Percentiles rank a stretch among this genome's conserved stretches.
phyloP scores from a whole-genome alignment of 2,113 vertebrate genomes.

The Cromileptes altivelis region DNA sequence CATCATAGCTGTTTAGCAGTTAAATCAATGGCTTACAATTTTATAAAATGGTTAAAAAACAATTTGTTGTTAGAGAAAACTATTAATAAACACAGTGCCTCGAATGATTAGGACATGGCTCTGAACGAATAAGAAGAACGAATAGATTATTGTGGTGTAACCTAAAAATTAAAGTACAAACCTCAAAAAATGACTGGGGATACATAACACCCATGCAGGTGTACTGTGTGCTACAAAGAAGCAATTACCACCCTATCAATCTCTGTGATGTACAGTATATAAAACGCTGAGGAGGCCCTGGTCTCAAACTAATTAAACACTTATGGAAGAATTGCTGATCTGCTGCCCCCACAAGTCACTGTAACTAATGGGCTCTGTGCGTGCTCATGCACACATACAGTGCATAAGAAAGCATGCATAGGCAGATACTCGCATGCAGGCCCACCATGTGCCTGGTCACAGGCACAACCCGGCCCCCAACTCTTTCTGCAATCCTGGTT shows the following conservation, averaged over 20 bases:
- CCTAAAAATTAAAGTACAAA: neutral
- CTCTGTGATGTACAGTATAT: neutral
- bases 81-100: neutral
- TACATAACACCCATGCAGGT: neutral
- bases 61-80: neutral
- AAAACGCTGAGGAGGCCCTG: neutral
- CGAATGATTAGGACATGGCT: neutral
- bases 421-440: neutral
- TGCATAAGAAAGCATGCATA: neutral
- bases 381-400: slow-evolving; percentile 4
- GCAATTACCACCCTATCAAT: neutral
- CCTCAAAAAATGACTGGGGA: neutral
- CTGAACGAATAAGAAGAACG: no score
- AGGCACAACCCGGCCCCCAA: neutral
- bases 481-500: slow-evolving; percentile 21
- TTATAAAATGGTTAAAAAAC: neutral
- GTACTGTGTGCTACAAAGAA: neutral
- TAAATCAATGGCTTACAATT: neutral
- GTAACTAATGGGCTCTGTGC: neutral
- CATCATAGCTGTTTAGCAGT: neutral
- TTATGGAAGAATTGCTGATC: neutral
- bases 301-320: slow-evolving; percentile 12
- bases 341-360: neutral
- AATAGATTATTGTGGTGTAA: neutral
- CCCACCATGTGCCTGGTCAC: neutral